Conservation (phyloP, 2,113 vertebrate species). For the Hucho hucho region DNA sequence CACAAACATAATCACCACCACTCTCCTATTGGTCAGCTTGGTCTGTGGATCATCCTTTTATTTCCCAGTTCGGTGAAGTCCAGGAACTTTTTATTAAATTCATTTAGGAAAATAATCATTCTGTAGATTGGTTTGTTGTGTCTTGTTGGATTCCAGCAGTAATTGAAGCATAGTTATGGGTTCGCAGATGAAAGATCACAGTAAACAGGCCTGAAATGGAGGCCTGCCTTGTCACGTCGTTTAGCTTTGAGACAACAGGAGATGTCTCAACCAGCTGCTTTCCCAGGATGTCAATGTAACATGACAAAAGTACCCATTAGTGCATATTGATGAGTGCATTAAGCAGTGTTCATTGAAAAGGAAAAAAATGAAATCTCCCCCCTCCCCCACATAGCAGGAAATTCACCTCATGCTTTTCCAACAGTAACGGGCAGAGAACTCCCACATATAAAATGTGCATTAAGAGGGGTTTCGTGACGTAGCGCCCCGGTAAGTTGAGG, state of each 20-base stretch:
- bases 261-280: slow-evolving; percentile 76
- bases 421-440: slow-evolving; percentile 82
- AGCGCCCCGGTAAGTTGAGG: slow-evolving; percentile 65
- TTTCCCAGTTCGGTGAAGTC: slow-evolving; percentile 70
- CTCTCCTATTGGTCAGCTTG: slow-evolving; percentile 59
- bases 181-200: slow-evolving; percentile 76
- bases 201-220: slow-evolving; percentile 73
- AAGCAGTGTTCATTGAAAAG: slow-evolving; percentile 81
- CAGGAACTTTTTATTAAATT: slow-evolving; percentile 72
- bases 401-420: slow-evolving; percentile 81
- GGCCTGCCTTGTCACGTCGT: slow-evolving; percentile 77
- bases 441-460: slow-evolving; percentile 87
- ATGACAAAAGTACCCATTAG: slow-evolving; percentile 86
- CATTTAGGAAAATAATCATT: slow-evolving; percentile 23
- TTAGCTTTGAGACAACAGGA: slow-evolving; percentile 74
- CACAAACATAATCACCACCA: slow-evolving; percentile 46
- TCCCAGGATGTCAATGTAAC: slow-evolving; percentile 78
- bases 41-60: slow-evolving; percentile 36
- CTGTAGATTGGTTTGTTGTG: slow-evolving; percentile 68
- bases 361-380: slow-evolving; percentile 75
- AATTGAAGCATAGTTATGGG: slow-evolving; percentile 74
- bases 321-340: slow-evolving; percentile 86
- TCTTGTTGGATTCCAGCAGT: slow-evolving; percentile 68
- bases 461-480: slow-evolving; percentile 75
- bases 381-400: slow-evolving; percentile 85